phyloP scores from a whole-genome alignment of 2,113 vertebrate genomes.

The Orycteropus afer region DNA sequence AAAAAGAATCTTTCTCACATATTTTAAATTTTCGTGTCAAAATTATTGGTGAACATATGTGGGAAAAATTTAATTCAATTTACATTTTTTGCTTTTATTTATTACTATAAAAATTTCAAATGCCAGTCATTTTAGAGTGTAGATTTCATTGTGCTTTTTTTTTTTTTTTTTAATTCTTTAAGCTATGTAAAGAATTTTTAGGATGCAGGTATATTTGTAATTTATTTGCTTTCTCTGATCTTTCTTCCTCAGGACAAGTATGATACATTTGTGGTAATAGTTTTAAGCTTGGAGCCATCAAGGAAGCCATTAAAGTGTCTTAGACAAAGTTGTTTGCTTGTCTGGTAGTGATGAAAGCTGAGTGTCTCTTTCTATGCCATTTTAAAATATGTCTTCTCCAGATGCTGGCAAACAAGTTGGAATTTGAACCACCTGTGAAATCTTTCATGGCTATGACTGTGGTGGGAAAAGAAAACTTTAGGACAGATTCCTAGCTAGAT shows the following conservation, averaged over 20 bases:
- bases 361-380: constrained; percentile 13
- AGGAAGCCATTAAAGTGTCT: neutral
- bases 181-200: neutral
- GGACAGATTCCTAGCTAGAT: neutral
- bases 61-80: neutral
- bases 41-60: neutral
- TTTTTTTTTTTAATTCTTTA: neutral
- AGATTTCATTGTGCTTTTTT: constrained; percentile 12
- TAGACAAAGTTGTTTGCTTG: neutral
- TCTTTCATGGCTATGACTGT: neutral
- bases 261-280: neutral
- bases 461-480: neutral
- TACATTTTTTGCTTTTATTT: constrained; percentile 13
- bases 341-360: neutral
- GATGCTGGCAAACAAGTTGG: neutral
- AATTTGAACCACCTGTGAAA: neutral
- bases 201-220: neutral
- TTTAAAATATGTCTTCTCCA: neutral
- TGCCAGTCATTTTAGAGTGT: constrained; percentile 4
- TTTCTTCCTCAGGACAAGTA: neutral
- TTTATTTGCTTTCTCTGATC: neutral
- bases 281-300: neutral
- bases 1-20: neutral
- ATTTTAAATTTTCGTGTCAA: constrained; percentile 36
- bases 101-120: neutral